These are phyloP conservation scores for Helarctos malayanus DNA, from an alignment of 2,797 vertebrate species.

Conservation along the genomic window DNA sequence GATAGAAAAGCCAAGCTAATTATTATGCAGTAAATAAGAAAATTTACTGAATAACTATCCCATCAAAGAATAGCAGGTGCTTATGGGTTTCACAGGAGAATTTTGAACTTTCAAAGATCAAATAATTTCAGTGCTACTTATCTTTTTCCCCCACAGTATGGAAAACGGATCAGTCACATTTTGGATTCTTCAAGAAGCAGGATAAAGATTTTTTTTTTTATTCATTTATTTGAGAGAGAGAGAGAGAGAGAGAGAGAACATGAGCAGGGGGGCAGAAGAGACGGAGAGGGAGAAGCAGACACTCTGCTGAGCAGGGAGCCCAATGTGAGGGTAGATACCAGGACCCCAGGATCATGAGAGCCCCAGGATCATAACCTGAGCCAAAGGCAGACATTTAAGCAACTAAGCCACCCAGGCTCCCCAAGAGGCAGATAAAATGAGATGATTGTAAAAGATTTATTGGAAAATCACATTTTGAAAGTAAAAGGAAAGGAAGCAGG, in stretches of 20 bases:
- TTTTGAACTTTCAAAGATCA: not conserved
- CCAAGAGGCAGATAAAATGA: not conserved
- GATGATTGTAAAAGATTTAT: not conserved
- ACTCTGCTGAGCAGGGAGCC: not conserved
- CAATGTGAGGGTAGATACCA: not conserved
- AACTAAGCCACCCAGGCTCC: not conserved
- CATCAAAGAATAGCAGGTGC: not conserved
- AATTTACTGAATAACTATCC: not conserved
- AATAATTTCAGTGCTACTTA: not conserved
- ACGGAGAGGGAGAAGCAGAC: not conserved
- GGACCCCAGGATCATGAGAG: too few relatives aligned
- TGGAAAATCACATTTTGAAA: not conserved
- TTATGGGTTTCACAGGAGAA: not conserved
- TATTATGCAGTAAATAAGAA: not conserved
- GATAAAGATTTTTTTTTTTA: not conserved
- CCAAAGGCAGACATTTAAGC: not conserved
- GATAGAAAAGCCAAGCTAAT: not conserved
- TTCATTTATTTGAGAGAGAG: not conserved
- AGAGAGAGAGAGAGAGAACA: not conserved
- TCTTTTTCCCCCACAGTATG: not conserved
- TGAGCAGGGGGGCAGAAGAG: not conserved
- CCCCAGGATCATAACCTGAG: too few relatives aligned
- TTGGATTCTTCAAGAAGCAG: not conserved
- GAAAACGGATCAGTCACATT: not conserved
- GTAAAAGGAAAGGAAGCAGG: not conserved